Percentiles rank a stretch among this genome's conserved stretches.
Conservation (phyloP, 2,888 invertebrate genomes). For the Troides oblongomaculatus region DNA sequence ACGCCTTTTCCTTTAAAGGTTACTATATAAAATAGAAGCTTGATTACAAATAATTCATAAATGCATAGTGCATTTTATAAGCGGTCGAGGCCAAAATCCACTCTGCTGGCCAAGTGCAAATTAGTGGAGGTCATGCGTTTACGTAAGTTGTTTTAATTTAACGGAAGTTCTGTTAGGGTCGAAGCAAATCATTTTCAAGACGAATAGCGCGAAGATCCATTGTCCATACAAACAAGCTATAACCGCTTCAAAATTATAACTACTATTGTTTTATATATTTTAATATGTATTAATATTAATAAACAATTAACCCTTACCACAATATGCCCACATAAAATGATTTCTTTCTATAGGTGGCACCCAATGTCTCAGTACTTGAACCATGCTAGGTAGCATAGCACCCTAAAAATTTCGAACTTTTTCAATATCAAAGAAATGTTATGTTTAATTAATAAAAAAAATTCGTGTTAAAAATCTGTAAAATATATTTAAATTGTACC, state of each 20-base stretch:
- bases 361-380: slow-evolving; percentile 69
- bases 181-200: no score
- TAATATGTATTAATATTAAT: background rate
- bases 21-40: background rate
- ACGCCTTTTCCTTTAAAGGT: background rate
- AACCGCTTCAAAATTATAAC: no score
- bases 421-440: slow-evolving; percentile 7
- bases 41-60: no score
- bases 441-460: background rate
- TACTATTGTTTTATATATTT: background rate
- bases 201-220: no score
- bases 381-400: slow-evolving; percentile 74
- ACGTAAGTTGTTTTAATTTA: no score
- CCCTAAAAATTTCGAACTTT: slow-evolving; percentile 48
- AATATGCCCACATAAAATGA: slow-evolving; percentile 75
- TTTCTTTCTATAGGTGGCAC: slow-evolving; percentile 72
- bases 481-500: background rate
- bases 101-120: no score
- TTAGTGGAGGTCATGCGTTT: no score
- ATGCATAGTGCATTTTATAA: no score
- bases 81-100: no score
- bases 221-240: no score
- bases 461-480: background rate
- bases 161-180: no score
- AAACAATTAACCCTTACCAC: slow-evolving; percentile 52